phyloP scores from a whole-genome alignment of 2,113 vertebrate species.

The Macrotus californicus region DNA sequence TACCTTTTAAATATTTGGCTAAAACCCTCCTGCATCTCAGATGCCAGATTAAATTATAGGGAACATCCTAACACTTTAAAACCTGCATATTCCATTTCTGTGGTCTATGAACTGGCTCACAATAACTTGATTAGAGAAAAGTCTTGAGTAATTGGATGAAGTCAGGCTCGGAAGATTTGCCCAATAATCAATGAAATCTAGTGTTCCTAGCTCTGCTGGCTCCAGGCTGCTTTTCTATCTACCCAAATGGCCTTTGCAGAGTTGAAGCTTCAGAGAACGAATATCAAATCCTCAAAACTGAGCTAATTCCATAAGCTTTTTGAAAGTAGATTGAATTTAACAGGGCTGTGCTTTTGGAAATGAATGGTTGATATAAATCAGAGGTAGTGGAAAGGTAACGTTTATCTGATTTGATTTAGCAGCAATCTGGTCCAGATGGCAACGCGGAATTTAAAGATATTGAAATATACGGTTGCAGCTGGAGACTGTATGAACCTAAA shows the following conservation, averaged over 20 bases:
- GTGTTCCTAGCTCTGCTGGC: not conserved
- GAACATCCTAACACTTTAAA: slow-evolving; percentile 70
- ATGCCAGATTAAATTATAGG: slow-evolving; percentile 66
- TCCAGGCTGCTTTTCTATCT: slow-evolving; percentile 9
- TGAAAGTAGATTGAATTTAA: slow-evolving; percentile 69
- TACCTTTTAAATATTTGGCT: slow-evolving; percentile 58
- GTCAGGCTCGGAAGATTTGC: slow-evolving; percentile 59
- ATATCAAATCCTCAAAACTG: slow-evolving; percentile 51
- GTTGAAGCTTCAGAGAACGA: slow-evolving; percentile 53
- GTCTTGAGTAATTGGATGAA: slow-evolving; percentile 65
- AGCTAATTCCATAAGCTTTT: slow-evolving; percentile 64
- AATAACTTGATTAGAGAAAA: slow-evolving; percentile 69
- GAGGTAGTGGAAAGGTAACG: slow-evolving; percentile 73
- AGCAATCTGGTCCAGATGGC: slow-evolving; percentile 68
- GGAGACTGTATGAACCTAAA: slow-evolving; percentile 66
- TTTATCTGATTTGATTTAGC: slow-evolving; percentile 79
- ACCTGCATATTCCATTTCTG: slow-evolving; percentile 73
- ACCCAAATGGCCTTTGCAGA: slow-evolving; percentile 53
- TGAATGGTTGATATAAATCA: slow-evolving; percentile 64
- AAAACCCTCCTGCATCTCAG: slow-evolving; percentile 53
- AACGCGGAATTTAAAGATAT: slow-evolving; percentile 70
- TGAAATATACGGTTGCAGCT: slow-evolving; percentile 68
- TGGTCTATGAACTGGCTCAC: slow-evolving; percentile 68
- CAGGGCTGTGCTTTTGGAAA: slow-evolving; percentile 48
- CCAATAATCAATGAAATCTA: slow-evolving; percentile 45